A percentile compares a stretch with the other conserved stretches of the same genome.
Conservation (phyloP, 1,140 invertebrate genomes). For the Drosophila punjabiensis region DNA sequence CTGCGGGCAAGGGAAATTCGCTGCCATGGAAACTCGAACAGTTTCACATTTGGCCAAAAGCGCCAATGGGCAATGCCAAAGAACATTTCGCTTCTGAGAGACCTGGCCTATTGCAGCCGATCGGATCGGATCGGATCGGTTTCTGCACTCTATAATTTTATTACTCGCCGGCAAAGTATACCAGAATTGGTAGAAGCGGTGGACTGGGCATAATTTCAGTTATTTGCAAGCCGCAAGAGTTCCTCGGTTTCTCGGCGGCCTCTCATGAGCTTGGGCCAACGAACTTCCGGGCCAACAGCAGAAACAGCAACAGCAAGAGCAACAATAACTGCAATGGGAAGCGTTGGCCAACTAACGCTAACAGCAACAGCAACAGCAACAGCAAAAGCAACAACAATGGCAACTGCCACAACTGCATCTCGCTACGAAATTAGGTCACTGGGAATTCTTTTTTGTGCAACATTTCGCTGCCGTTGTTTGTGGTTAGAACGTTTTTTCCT, state of each 20-base stretch:
- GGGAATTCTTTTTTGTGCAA: constrained; percentile 73
- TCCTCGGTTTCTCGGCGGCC: constrained; percentile 41
- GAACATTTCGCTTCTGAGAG: constrained; percentile 22
- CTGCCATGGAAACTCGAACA: constrained; percentile 36
- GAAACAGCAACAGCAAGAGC: constrained; percentile 12
- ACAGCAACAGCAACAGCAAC: constrained; percentile 59
- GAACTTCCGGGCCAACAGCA: constrained; percentile 75
- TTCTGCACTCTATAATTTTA: constrained; percentile 49
- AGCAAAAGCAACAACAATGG: constrained; percentile 41
- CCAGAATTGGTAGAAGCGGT: constrained; percentile 16
- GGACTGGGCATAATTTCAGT: constrained; percentile 69
- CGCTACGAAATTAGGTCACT: constrained; percentile 72
- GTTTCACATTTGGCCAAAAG: constrained; percentile 40
- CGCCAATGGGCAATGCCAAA: constrained; percentile 37
- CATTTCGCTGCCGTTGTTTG: constrained; percentile 53
- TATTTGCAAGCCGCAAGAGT: constrained; percentile 75
- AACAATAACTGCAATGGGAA: constrained; percentile 30
- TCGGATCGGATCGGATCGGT: constrained; percentile 25
- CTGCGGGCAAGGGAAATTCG: constrained; percentile 55
- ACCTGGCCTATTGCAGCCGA: constrained; percentile 24
- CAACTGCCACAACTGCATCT: constrained; percentile 68
- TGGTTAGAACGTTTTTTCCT: constrained; percentile 58
- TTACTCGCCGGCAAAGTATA: constrained; percentile 26
- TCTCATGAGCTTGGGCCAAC: constrained; percentile 74
- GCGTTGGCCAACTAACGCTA: constrained; percentile 70